Base-by-base conservation (phyloP, 2,888 invertebrate genomes). In the Cremastobaeus sp. region DNA sequence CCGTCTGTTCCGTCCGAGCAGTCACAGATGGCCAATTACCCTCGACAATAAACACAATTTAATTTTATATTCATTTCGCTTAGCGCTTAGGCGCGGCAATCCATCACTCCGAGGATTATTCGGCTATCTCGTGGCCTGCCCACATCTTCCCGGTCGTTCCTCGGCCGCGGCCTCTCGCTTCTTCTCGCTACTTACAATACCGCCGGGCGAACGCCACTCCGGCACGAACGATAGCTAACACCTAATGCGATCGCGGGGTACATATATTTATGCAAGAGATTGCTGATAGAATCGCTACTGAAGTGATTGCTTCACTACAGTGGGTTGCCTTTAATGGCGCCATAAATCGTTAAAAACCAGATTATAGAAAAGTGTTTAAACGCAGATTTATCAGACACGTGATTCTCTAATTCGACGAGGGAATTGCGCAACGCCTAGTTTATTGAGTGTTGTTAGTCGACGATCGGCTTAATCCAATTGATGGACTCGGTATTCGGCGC, bases 11-110 rank as follows among this genome's bases (percentile, higher is more conserved):
- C 20, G 54, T 73, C 59, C 75, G 76, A 80, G 75, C 75, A 78
- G 79, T 82, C 82, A 78, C 86, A 86, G 85, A 86, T 86, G 86
- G 85, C 82, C 86, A 85, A 84, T 85, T 83, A 84, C 82, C 82
- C 79, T 65, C 78, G 78, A 81, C 83, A 84, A 86, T 85, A 83
- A 83, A 84, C 81, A 84, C 81, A 82, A 83, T 84, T 85, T 81
- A 79, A 86, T 86, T 85, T 82, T 82, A 81, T 84, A 85, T 85
- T 84, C 84, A 84, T 85, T 85, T 81, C 84, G 80, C 81, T 84
- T 82, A 82, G 79, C 82, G 82, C 82, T 81, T 81, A 81, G 79
- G 78, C 79, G 73, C 76, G 74, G 80, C 79, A 80, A 84, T 83
- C 84, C 83, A 84, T 84, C 84, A 84, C 78, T 69, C 72, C 76